Evolutionary conservation across 2,888 invertebrate species (phyloP), one percentile per base, ranked within the genome.

Genomic region (Steromphala cineraria): DNA sequence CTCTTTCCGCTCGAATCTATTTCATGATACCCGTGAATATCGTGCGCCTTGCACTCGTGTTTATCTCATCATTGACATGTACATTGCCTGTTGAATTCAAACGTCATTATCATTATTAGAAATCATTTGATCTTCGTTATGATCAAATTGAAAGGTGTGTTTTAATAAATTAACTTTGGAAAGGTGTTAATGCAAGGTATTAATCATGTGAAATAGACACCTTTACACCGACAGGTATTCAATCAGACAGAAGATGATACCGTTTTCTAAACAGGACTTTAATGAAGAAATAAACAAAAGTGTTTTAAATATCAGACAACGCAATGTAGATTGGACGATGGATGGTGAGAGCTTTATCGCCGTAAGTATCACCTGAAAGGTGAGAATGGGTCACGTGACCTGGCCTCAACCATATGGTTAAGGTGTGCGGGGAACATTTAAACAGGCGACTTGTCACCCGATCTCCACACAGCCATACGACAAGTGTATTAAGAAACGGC

Each of bases 151-250:
- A 71, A 71, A 71, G 31, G 31, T 71, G 40, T 40, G 31, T 71
- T 71, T 71, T 71, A 71, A 71, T n/a, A 71, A 71, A 71, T 71
- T 71, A 19, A 36, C 36, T 71, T 71, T 71, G 8, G 71, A 71
- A 71, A 71, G 31, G 71, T 36, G 71, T 19, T 71, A 71, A 71
- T 71, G 15, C 36, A 19, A 19, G 31, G 7, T 19, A 71, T 71
- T 36, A 36, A 71, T 71, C 71, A 71, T 31, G 36, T 71, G 71
- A 71, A 71, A 71, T 56, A 15, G 62, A 28, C 62, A 62, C 62
- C 17, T 13, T 24, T 24, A 15, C 28, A 24, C 24, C 10, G 62
- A 28, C 62, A 62, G 28, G 13, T 28, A 24, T 24, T 62, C 62
- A 62, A 62, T 62, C 62, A 62, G 13, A n/a, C 62, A 62, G 28